phyloP scores from a whole-genome alignment of 2,888 invertebrate species.

The Elysia crispata region DNA sequence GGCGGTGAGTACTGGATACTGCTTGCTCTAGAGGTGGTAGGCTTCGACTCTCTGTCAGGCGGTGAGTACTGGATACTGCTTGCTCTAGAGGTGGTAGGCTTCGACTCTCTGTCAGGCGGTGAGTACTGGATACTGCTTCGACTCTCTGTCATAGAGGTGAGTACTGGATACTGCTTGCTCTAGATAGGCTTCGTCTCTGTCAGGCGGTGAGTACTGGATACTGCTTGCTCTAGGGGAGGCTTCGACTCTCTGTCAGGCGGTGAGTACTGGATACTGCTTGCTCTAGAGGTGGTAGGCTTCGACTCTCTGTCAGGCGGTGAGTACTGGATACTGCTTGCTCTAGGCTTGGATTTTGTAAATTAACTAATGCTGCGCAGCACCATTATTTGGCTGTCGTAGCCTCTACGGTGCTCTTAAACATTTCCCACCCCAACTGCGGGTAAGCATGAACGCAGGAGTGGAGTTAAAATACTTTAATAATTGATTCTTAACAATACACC shows the following conservation, averaged over 20 bases:
- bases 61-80: conserved; percentile 63
- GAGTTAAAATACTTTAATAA: too few species aligned
- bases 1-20: conserved; percentile 69
- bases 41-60: conserved; percentile 69
- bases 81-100: conserved; percentile 84
- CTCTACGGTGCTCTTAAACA: too few species aligned
- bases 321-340: conserved; percentile 10
- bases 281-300: conserved; percentile 83
- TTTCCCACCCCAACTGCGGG: too few species aligned
- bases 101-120: conserved; percentile 72
- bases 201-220: conserved; percentile 69
- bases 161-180: too few species aligned
- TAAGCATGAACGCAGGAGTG: too few species aligned
- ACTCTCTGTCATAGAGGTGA: conserved; percentile 71
- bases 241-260: conserved; percentile 72
- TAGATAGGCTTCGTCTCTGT: conserved; percentile 79
- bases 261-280: conserved; percentile 57
- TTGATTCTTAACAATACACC: too few species aligned
- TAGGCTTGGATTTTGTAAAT: too few species aligned
- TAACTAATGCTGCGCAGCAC: too few species aligned
- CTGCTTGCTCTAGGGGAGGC: too few species aligned
- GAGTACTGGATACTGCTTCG: conserved; percentile 58
- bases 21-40: conserved; percentile 86
- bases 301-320: conserved; percentile 71
- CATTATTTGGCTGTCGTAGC: too few species aligned